These are phyloP conservation scores for Phenacoccus solenopsis DNA, from an alignment of 1,140 invertebrate genomes.

Conservation along the genomic window DNA sequence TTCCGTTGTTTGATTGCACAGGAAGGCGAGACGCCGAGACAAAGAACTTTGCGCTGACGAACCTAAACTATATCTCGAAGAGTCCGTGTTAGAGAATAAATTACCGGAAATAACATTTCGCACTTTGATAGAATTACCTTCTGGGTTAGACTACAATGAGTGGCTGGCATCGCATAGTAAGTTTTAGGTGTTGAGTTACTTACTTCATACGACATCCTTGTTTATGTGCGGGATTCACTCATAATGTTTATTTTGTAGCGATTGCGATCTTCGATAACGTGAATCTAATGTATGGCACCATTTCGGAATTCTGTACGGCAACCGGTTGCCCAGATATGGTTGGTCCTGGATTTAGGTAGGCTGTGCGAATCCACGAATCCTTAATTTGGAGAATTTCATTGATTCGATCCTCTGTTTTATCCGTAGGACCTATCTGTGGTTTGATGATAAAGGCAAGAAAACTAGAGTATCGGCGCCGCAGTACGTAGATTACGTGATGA, in stretches of 20 bases:
- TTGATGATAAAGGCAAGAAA: slow-evolving; percentile 97
- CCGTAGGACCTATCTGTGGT: slow-evolving; percentile 87
- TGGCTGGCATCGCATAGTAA: slow-evolving; percentile 96
- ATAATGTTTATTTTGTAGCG: slow-evolving; percentile 49
- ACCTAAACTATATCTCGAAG: slow-evolving; percentile 88
- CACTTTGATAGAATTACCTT: slow-evolving; percentile 82
- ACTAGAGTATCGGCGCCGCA: slow-evolving; percentile 90
- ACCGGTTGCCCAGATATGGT: slow-evolving; percentile 89
- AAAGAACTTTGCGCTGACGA: slow-evolving; percentile 52
- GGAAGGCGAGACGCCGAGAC: slow-evolving; percentile 94
- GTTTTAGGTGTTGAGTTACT: slow-evolving; percentile 37
- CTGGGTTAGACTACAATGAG: slow-evolving; percentile 91
- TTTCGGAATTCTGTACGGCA: slow-evolving; percentile 95
- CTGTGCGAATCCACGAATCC: slow-evolving; percentile 20
- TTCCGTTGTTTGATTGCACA: slow-evolving; percentile 39
- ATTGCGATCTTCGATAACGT: slow-evolving; percentile 96
- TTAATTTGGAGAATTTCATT: not conserved
- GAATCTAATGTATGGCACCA: slow-evolving; percentile 91
- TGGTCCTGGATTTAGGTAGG: slow-evolving; percentile 78
- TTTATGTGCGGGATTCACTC: not conserved
- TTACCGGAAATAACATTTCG: slow-evolving; percentile 83
- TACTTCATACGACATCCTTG: too few relatives aligned
- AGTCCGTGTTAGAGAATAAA: slow-evolving; percentile 80
- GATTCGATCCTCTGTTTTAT: slow-evolving; percentile 12
- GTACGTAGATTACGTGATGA: slow-evolving; percentile 98